These are phyloP conservation scores for Dicrostonyx torquatus DNA, from an alignment of 2,797 vertebrate genomes.

Conservation along the genomic window DNA sequence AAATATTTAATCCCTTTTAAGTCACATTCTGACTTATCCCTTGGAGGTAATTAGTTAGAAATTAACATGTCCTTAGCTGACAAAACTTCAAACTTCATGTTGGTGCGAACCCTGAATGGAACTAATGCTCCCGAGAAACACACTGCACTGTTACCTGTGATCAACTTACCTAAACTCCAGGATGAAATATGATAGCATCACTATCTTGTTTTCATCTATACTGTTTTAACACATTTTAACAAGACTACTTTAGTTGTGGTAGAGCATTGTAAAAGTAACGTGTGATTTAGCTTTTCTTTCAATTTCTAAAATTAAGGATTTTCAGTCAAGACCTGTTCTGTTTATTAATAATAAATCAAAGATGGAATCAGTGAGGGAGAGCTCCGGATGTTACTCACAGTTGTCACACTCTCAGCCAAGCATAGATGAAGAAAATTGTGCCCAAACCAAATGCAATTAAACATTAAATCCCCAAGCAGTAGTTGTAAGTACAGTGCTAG, in stretches of 20 bases:
- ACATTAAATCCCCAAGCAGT: not conserved
- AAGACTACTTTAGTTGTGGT: constrained; percentile 29
- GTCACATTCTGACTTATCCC: not conserved
- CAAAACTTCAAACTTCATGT: not conserved
- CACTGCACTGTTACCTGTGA: constrained; percentile 15
- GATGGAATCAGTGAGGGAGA: not conserved
- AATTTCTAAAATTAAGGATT: constrained; percentile 15
- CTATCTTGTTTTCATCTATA: not conserved
- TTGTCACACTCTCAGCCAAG: not conserved
- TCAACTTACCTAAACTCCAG: not conserved
- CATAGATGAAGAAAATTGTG: not conserved
- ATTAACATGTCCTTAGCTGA: not conserved
- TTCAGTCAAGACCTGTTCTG: not conserved
- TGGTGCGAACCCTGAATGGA: constrained; percentile 33
- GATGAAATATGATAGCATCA: not conserved
- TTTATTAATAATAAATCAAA: not conserved
- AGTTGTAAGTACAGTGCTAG: not conserved
- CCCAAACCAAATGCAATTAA: constrained; percentile 23
- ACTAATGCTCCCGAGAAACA: constrained; percentile 30
- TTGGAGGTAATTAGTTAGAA: constrained; percentile 10
- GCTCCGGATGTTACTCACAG: not conserved
- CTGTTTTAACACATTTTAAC: constrained; percentile 21
- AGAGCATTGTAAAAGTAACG: not conserved
- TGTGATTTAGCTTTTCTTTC: not conserved
- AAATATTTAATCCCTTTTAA: constrained; percentile 42